Percentiles rank a stretch among this genome's conserved stretches.
Conservation (phyloP, 92 coral and sea anemone species). For the Zoanthus gigantus region DNA sequence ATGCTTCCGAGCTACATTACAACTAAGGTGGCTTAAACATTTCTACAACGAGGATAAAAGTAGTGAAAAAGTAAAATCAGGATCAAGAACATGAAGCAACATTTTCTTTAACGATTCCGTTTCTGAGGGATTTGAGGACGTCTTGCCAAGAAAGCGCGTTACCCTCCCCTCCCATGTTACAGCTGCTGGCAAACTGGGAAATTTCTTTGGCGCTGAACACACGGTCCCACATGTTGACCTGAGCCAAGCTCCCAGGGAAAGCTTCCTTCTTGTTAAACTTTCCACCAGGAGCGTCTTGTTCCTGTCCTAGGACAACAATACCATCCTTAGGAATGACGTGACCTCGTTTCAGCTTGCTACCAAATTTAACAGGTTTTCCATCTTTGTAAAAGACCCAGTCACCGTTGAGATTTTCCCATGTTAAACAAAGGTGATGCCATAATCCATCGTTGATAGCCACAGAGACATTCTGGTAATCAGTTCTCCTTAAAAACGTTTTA, state of each 20-base stretch:
- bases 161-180: constrained; percentile 23
- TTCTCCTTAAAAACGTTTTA: constrained; percentile 11
- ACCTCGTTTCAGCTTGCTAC: constrained; percentile 22
- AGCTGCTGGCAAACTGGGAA: constrained; percentile 13
- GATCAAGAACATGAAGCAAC: constrained; percentile 13
- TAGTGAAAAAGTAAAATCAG: neutral
- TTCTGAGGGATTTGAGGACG: constrained; percentile 36
- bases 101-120: constrained; percentile 19
- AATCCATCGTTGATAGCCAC: constrained; percentile 39
- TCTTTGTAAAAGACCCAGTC: constrained; percentile 42
- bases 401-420: constrained; percentile 40
- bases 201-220: constrained; percentile 19
- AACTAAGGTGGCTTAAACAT: too few relatives aligned
- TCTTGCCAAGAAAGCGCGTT: constrained; percentile 36
- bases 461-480: constrained; percentile 36
- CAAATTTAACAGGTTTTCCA: constrained; percentile 23
- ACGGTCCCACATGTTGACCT: constrained; percentile 40
- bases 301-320: constrained; percentile 40
- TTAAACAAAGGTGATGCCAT: constrained; percentile 41
- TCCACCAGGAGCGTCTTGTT: constrained; percentile 38
- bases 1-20: too few relatives aligned
- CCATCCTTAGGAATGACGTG: constrained; percentile 44
- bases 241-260: constrained; percentile 26
- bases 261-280: constrained; percentile 40
- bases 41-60: too few relatives aligned